Percentiles rank a stretch among this genome's conserved stretches.
phyloP scores from a whole-genome alignment of 1,140 invertebrate species.

The Aplysia californica region DNA sequence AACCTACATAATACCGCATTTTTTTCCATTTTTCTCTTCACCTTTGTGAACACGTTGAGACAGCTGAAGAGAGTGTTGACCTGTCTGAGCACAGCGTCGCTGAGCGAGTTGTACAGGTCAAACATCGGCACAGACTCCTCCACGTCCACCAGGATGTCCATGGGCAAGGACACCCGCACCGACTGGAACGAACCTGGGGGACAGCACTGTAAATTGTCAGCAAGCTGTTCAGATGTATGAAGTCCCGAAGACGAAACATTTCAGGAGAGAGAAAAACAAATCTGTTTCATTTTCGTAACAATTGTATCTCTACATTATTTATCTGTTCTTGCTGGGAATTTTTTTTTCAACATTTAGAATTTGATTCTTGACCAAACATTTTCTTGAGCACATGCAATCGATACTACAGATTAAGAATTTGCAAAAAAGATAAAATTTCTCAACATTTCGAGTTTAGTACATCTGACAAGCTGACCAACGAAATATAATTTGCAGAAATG shows the following conservation, averaged over 20 bases:
- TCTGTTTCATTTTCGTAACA: background rate
- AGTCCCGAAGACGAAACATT: background rate
- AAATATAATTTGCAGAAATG: too few species aligned
- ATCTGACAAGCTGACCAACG: too few species aligned
- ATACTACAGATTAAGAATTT: too few species aligned
- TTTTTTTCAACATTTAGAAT: background rate
- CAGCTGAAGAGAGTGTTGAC: conserved; percentile 48
- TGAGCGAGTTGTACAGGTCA: conserved; percentile 37
- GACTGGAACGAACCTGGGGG: conserved; percentile 67
- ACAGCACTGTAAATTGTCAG: conserved; percentile 24
- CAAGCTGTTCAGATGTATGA: too few species aligned
- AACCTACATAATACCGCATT: too few species aligned
- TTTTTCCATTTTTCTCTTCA: too few species aligned
- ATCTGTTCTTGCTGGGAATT: too few species aligned
- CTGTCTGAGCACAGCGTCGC: conserved; percentile 43
- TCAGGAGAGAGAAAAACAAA: background rate
- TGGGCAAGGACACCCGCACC: conserved; percentile 49
- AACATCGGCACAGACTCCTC: conserved; percentile 60
- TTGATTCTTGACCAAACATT: too few species aligned
- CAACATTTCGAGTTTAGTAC: too few species aligned
- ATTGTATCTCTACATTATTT: background rate
- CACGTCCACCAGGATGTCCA: conserved; percentile 79
- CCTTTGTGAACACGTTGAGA: conserved; percentile 52
- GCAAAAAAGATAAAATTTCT: too few species aligned
- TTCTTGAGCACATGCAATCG: too few species aligned